Conservation (phyloP, 2,113 vertebrate species). For the Illadopsis cleaveri region DNA sequence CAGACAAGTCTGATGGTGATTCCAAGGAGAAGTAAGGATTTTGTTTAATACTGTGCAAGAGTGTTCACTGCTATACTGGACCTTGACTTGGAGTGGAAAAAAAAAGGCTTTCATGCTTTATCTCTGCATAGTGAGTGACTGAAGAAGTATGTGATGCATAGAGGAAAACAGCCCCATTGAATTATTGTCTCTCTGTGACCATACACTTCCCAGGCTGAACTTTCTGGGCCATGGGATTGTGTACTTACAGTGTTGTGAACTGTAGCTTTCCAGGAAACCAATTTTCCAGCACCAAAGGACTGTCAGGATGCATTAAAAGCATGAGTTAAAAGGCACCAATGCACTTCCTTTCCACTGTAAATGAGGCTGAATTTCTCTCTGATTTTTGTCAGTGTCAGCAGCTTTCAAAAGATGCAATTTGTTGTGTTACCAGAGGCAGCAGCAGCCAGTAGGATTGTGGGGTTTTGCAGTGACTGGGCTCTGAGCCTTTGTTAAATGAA, state of each 20-base stretch:
- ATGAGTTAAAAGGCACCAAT: not conserved
- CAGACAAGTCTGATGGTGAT: slow-evolving; percentile 89
- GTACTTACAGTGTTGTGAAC: not conserved
- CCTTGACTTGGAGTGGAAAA: not conserved
- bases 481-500: not conserved
- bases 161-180: not conserved
- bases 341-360: not conserved
- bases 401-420: not conserved
- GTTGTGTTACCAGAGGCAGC: not conserved
- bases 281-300: not conserved
- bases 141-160: not conserved
- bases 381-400: not conserved
- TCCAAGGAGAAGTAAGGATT: slow-evolving; percentile 81
- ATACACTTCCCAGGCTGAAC: not conserved
- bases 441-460: not conserved
- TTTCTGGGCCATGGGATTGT: not conserved
- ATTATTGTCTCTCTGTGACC: not conserved
- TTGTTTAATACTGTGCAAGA: not conserved
- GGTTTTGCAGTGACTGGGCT: not conserved
- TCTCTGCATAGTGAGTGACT: not conserved
- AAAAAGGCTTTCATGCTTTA: not conserved
- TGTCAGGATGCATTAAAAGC: not conserved
- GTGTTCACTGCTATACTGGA: not conserved
- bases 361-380: not conserved
- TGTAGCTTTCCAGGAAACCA: not conserved